These are phyloP conservation scores for Lochmaea crataegi DNA, from an alignment of 2,888 invertebrate species.

Conservation along the genomic window DNA sequence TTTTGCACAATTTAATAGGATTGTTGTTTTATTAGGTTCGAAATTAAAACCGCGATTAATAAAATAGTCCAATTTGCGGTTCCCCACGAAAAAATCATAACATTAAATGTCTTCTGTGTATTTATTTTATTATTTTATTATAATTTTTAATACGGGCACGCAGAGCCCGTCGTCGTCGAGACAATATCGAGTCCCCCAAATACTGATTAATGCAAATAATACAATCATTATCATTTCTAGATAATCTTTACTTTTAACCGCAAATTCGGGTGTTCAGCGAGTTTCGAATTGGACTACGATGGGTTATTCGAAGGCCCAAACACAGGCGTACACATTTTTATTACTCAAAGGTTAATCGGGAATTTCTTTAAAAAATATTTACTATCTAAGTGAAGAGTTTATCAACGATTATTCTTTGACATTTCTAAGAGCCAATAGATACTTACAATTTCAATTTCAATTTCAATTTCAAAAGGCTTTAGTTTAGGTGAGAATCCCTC, in stretches of 20 bases:
- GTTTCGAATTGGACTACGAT: slow-evolving; percentile 22
- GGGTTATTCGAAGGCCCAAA: slow-evolving; percentile 13
- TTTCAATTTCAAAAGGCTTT: too few relatives aligned
- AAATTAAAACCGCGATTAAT: background rate
- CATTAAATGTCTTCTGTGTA: background rate
- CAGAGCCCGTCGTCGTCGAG: slow-evolving; percentile 11
- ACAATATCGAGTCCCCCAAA: slow-evolving; percentile 25
- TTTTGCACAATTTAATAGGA: background rate
- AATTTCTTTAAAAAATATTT: too few relatives aligned
- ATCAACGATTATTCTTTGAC: too few relatives aligned
- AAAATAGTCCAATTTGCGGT: background rate
- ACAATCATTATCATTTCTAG: slow-evolving; percentile 23
- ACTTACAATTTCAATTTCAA: too few relatives aligned
- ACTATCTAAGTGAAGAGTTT: too few relatives aligned
- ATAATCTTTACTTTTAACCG: slow-evolving; percentile 32
- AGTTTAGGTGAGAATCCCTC: too few relatives aligned
- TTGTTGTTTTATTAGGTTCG: background rate
- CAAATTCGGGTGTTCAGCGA: slow-evolving; percentile 35
- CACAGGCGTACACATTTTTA: background rate
- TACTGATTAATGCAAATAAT: slow-evolving; percentile 24
- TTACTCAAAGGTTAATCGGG: background rate
- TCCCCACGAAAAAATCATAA: slow-evolving; percentile 4
- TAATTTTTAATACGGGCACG: slow-evolving; percentile 19
- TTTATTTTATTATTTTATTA: slow-evolving; percentile 17
- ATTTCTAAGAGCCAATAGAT: too few relatives aligned